Base-by-base conservation (phyloP, 2,113 vertebrate species). In the Glareola pratincola region DNA sequence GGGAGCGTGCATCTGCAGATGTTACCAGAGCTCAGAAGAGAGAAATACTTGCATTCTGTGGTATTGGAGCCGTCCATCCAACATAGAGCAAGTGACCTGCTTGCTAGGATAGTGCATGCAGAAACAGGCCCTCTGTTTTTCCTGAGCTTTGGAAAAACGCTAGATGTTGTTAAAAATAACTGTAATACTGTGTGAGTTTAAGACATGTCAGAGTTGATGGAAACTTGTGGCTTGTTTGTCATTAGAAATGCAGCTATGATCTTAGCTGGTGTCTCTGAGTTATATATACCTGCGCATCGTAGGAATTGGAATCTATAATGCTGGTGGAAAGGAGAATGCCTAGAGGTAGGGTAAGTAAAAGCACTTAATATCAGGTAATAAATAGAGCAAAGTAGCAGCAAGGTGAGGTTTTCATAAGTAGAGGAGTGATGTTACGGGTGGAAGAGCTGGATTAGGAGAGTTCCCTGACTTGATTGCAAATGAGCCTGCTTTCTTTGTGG, bases 381-480 rank as follows among this genome's bases (percentile, higher is more conserved):
- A 4, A 32, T 15, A 41, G n/a, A 57, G 41, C 23, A 39, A 77
- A 57, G 39, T 3, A 53, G 45, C 32, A 53, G 20, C 0, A 3
- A 4, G 29, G 20, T 14, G 8, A 77, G 12, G 9, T 24, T 80
- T 85, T 57, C 14, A 1, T 1, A 80, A 66, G 32, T 0, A 0
- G 3, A 43, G 10, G 6, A 32, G 29, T 59, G 10, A 34, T 24
- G 11, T 32, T 67, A 5, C 10, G 22, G 16, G 37, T 69, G 19
- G 14, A 74, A 67, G 36, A 48, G 87, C 26, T 0, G 0, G 7
- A 27, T 57, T 8, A 21, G 27, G 59, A 19, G 8, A 34, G n/a
- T 48, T 57, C 6, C 41, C 77, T 39, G 34, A 22, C 22, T 34
- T 34, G 30, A 8, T 29, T 80, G 22, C 29, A 11, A 6, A 48